Base-by-base conservation (phyloP, 1,140 invertebrate genomes). In the Drosophila kikkawai region DNA sequence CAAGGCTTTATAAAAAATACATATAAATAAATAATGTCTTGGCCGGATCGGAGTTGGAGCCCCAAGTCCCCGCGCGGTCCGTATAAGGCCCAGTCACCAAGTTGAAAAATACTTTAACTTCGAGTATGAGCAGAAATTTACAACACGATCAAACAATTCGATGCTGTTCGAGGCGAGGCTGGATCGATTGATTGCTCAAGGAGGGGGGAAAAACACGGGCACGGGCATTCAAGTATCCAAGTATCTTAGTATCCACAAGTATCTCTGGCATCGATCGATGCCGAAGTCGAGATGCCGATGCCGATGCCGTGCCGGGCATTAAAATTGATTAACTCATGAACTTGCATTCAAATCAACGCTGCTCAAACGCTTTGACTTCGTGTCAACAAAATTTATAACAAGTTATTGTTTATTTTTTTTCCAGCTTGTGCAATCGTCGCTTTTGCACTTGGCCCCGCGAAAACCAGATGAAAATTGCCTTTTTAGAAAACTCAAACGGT, bases 311-410 rank as follows among this genome's bases (percentile, higher is more conserved):
- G 67, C 42, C 74, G 61, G 80, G 61, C 80, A 83, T 83, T 84
- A 74, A 86, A 86, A 80, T 86, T 87, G 83, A 86, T 86, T 87
- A 87, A 87, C 83, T 86, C 83, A 87, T 86, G 83, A 86, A 87
- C 83, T 76, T 80, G 82, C 82, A 87, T 82, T 87, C 83, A 86
- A 86, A 86, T 81, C 79, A 81, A 79, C 75, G 82, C 82, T 86
- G 57, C 77, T 68, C 45, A 87, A 85, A 76, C 79, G 83, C 76
- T 86, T 86, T 82, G 83, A 86, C 79, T 82, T 86, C 79, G 83
- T 86, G 83, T 86, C 83, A 87, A 85, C 71, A 75, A 82, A 87
- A 86, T 86, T 85, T 81, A 81, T 79, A 86, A 81, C 78, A 81
- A 85, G 65, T 79, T 85, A 73, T 85, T 60, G 56, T 36, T 85